Conservation (phyloP, 2,888 invertebrate species). For the Xanthorhoe designata region DNA sequence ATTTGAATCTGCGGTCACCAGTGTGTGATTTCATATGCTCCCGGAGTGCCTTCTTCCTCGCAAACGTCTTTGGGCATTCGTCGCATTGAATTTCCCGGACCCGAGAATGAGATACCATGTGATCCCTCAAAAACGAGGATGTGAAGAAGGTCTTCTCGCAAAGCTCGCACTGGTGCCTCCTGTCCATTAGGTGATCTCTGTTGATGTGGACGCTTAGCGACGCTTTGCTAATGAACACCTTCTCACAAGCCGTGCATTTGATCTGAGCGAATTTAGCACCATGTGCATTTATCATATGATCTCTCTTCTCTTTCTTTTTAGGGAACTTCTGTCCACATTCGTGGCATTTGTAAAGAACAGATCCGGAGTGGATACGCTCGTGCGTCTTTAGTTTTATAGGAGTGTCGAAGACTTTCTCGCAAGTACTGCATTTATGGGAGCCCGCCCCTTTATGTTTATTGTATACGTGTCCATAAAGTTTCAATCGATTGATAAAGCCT, state of each 20-base stretch:
- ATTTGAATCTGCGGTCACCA: conserved; percentile 47
- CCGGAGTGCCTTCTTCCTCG: conserved; percentile 45
- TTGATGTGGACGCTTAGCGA: conserved; percentile 51
- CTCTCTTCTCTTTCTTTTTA: conserved; percentile 45
- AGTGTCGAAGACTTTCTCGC: conserved; percentile 75
- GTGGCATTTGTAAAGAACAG: conserved; percentile 59
- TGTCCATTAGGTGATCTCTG: conserved; percentile 62
- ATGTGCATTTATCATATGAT: conserved; percentile 39
- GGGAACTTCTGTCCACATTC: conserved; percentile 57
- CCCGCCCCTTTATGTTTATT: conserved; percentile 59
- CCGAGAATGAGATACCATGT: conserved; percentile 54
- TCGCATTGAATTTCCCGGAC: conserved; percentile 48
- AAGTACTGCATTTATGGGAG: conserved; percentile 63
- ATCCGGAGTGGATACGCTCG: conserved; percentile 62
- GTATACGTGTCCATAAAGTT: conserved; percentile 57
- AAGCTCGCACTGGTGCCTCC: conserved; percentile 48
- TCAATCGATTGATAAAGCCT: conserved; percentile 58
- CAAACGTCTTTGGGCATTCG: conserved; percentile 49
- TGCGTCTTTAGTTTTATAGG: conserved; percentile 71
- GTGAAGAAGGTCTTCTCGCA: conserved; percentile 55
- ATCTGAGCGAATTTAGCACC: conserved; percentile 39
- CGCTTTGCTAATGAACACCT: conserved; percentile 45
- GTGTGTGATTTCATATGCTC: conserved; percentile 48
- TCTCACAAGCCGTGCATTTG: conserved; percentile 57
- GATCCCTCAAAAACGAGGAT: conserved; percentile 48